phyloP scores from a whole-genome alignment of 2,797 vertebrate species.

The Phalanger gymnotis region DNA sequence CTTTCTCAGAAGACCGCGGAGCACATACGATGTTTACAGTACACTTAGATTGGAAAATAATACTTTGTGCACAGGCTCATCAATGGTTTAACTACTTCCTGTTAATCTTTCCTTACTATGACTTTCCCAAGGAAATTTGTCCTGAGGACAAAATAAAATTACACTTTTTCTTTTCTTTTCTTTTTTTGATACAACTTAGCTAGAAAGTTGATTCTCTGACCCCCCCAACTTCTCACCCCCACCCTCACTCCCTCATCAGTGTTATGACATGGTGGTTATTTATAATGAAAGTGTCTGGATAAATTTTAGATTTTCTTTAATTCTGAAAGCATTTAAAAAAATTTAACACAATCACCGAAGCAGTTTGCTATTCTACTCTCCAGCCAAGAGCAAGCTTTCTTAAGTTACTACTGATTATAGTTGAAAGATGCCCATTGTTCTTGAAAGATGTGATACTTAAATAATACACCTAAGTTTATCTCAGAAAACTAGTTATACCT shows the following conservation, averaged over 20 bases:
- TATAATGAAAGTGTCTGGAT: background rate
- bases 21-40: background rate
- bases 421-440: constrained; percentile 37
- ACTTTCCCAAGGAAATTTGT: constrained; percentile 23
- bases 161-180: constrained; percentile 7
- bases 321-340: background rate
- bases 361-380: background rate
- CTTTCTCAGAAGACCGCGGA: constrained; percentile 9
- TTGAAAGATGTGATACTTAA: background rate
- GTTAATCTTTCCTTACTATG: background rate
- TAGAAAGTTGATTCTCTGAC: background rate
- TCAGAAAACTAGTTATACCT: constrained; percentile 34
- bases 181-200: constrained; percentile 19
- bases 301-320: background rate
- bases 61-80: background rate
- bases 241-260: no score
- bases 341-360: background rate
- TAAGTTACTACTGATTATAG: constrained; percentile 48
- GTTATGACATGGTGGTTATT: background rate
- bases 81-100: constrained; percentile 11
- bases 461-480: constrained; percentile 46
- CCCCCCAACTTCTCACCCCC: fast-evolving
- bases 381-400: background rate
- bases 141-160: constrained; percentile 11
- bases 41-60: constrained; percentile 23